phyloP scores from a whole-genome alignment of 2,113 vertebrate genomes.

The Clarias gariepinus region DNA sequence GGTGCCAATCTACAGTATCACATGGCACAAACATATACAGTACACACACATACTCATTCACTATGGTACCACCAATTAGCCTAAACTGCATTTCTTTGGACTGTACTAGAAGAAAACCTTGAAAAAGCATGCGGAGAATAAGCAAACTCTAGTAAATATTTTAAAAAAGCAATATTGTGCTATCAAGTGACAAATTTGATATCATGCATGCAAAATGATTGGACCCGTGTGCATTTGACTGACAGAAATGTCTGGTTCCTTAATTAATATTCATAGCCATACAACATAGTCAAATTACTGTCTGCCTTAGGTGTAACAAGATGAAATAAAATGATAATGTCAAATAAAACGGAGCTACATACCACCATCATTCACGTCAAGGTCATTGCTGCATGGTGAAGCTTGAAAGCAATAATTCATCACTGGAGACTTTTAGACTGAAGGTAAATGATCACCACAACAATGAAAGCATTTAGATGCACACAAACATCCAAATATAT shows the following conservation, averaged over 20 bases:
- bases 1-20: too few species aligned
- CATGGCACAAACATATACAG: too few species aligned
- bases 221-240: not conserved
- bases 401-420: slow-evolving; percentile 37
- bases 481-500: slow-evolving; percentile 2
- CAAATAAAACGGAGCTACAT: slow-evolving; percentile 35
- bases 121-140: too few species aligned
- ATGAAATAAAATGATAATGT: slow-evolving; percentile 44
- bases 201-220: slow-evolving; percentile 10
- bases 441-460: slow-evolving; percentile 29
- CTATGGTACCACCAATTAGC: too few species aligned
- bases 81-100: too few species aligned
- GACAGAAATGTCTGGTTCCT: slow-evolving; percentile 25
- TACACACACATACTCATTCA: too few species aligned
- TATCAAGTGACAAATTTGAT: not conserved
- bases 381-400: slow-evolving; percentile 41
- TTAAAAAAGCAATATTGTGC: not conserved
- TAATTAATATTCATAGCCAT: slow-evolving; percentile 46
- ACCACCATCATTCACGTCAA: slow-evolving; percentile 35
- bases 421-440: slow-evolving; percentile 29
- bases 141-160: not conserved
- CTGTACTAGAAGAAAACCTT: too few species aligned
- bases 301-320: slow-evolving; percentile 21
- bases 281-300: slow-evolving; percentile 27
- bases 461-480: slow-evolving; percentile 6